Evolutionary conservation across 2,797 vertebrate species (phyloP), one percentile per base, ranked within the genome.

Genomic region (Myiothlypis chrysogaster): DNA sequence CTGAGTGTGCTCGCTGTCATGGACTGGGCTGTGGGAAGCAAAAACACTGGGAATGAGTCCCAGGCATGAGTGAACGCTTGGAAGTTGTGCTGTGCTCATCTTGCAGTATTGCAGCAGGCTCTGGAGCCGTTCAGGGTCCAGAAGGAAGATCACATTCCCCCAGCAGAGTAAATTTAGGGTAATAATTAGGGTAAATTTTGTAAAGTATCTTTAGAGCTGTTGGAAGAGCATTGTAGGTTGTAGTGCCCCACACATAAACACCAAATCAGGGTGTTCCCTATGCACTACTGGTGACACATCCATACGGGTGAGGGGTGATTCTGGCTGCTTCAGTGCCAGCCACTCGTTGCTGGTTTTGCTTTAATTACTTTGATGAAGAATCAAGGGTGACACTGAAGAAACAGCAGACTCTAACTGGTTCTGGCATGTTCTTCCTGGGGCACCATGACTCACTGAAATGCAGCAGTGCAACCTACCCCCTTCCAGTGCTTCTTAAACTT

Each of bases 331-430:
- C 71, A 70, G 0, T 39, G 52, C 41, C 78, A 85, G 35, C 30
- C 69, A 12, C 15, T 73, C 25, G 2, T n/a, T 71, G 53, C 44
- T 88, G 65, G 1, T 9, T 86, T 88, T 75, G 43, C 55, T 81
- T 86, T 95, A 95, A 93, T 93, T 94, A 69, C 76, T 86, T 52
- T 28, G 70, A 70, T 80, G 75, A 85, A 92, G 83, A 68, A 46
- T 56, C 43, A 39, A 18, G 65, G 39, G 52, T 91, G 89, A 65
- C 89, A 52, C 84, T 61, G 76, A 49, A 83, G 72, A 76, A 88
- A 41, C 2, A 83, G 28, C 68, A 61, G 76, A 25, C 66, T 86
- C 50, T 69, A 63, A 72, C 57, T 87, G 79, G 65, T 68, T 90
- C 68, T 81, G 79, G 55, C 85, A 41, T 81, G 76, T 73, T 68